Conservation (phyloP, 2,888 invertebrate genomes). For the Drosophila setosimentum region DNA sequence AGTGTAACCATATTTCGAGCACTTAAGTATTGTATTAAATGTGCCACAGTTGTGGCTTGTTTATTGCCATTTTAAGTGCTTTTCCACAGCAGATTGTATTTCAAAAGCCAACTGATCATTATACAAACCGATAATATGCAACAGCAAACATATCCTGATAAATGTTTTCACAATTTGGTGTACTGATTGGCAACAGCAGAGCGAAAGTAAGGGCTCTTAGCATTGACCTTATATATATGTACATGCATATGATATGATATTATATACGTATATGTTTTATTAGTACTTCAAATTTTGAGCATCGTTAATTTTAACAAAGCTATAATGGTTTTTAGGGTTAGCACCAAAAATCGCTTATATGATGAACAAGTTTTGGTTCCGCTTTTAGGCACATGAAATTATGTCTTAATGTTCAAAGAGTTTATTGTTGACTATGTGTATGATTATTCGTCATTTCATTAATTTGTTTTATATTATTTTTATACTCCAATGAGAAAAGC, state of each 20-base stretch:
- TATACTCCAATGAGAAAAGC: neutral
- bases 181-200: too few species aligned
- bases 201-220: too few species aligned
- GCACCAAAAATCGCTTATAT: neutral
- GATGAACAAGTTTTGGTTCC: neutral
- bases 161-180: neutral
- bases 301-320: neutral
- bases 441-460: neutral
- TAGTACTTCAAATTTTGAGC: neutral
- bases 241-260: neutral
- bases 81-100: constrained; percentile 5
- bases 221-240: neutral
- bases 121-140: neutral
- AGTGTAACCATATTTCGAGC: constrained; percentile 23
- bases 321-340: neutral
- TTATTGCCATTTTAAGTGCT: constrained; percentile 32
- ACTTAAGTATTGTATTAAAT: constrained; percentile 26
- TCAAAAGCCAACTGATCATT: constrained; percentile 10
- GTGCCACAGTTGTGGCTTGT: constrained; percentile 16
- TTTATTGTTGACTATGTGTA: neutral
- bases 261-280: neutral
- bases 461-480: neutral
- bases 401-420: neutral
- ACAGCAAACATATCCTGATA: neutral
- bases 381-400: neutral